phyloP scores from a whole-genome alignment of 1,140 invertebrate genomes.

The Pygmarrhopalites habei region DNA sequence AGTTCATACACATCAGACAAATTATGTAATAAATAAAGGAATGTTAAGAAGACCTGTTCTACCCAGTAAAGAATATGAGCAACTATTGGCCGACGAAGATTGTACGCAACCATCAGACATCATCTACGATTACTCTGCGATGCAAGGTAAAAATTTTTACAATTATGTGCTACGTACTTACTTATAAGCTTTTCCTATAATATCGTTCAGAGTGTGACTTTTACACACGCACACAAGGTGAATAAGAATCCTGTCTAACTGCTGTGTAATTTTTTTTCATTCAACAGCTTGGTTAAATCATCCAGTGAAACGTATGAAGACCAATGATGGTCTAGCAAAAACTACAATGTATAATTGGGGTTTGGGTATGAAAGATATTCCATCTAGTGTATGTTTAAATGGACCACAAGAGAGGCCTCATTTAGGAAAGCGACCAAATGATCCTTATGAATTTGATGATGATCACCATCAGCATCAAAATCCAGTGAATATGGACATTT shows the following conservation, averaged over 20 bases:
- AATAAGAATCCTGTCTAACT: too few relatives aligned
- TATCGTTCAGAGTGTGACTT: too few relatives aligned
- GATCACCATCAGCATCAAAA: conserved; percentile 47
- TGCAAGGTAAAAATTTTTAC: too few relatives aligned
- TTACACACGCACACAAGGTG: too few relatives aligned
- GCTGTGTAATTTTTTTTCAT: too few relatives aligned
- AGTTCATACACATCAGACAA: too few relatives aligned
- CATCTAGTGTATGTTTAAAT: conserved; percentile 16
- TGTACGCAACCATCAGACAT: conserved; percentile 71
- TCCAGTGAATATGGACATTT: conserved; percentile 44
- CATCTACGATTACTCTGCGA: conserved; percentile 78
- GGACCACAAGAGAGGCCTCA: conserved; percentile 12
- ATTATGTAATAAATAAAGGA: too few relatives aligned
- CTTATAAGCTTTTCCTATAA: too few relatives aligned
- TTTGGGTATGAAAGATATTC: conserved; percentile 30
- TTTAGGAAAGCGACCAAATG: conserved; percentile 39
- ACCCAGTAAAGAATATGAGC: conserved; percentile 62
- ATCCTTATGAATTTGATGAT: conserved; percentile 66
- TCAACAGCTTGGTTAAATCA: conserved; percentile 79
- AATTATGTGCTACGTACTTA: too few relatives aligned
- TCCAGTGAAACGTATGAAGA: conserved; percentile 74
- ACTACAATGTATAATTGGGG: conserved; percentile 35
- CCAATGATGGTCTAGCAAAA: conserved; percentile 30
- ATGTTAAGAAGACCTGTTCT: conserved; percentile 62
- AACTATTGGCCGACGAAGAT: conserved; percentile 57